A percentile compares a stretch with the other conserved stretches of the same genome.
Evolutionary conservation across 2,113 vertebrate species (phyloP).

Genomic region (Jacana jacana): DNA sequence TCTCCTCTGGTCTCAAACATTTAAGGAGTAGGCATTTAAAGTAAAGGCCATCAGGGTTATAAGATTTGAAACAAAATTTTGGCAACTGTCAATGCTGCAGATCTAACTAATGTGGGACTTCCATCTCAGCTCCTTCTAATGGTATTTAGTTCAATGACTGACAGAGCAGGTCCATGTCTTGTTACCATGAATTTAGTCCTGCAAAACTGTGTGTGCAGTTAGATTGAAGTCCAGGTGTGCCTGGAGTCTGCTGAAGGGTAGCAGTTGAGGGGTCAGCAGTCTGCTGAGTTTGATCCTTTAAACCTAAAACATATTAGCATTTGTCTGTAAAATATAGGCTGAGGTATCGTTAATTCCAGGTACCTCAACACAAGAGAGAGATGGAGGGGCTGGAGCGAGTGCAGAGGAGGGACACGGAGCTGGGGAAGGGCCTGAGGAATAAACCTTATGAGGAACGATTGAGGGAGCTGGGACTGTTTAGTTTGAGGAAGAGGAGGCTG

Average conservation of each 20-base stretch:
- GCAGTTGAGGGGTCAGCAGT: neutral
- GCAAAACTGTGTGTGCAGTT: neutral
- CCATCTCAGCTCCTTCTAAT: neutral
- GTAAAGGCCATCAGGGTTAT: neutral
- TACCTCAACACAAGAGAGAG: too few species aligned
- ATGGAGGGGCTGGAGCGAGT: too few species aligned
- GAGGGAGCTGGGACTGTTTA: too few species aligned
- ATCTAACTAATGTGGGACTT: neutral
- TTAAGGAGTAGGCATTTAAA: neutral
- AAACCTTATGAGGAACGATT: too few species aligned
- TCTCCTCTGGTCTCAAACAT: neutral
- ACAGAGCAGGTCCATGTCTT: neutral
- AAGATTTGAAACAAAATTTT: neutral
- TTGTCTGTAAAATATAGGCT: neutral
- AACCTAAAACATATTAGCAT: neutral
- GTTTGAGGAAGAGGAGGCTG: too few species aligned
- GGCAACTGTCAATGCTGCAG: neutral
- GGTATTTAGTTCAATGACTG: neutral
- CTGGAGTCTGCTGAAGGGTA: neutral
- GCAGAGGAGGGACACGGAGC: too few species aligned
- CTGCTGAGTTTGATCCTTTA: neutral
- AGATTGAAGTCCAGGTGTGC: neutral
- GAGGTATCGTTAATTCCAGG: neutral
- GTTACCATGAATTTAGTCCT: neutral
- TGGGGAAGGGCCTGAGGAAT: too few species aligned